Conservation (phyloP, 2,888 invertebrate genomes). For the Sepiola atlantica region DNA sequence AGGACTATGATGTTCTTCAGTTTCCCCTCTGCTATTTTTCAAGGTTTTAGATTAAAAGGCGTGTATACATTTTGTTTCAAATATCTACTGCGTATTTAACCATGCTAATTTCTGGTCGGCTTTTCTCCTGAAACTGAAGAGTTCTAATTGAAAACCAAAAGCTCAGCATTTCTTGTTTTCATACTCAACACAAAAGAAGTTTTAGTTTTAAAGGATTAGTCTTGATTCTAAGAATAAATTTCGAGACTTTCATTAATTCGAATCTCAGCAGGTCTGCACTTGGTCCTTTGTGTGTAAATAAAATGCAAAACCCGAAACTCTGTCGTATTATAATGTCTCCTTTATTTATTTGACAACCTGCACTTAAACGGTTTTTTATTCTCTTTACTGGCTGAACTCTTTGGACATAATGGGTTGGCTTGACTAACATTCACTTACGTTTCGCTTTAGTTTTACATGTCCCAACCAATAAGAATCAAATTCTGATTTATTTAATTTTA, state of each 20-base stretch:
- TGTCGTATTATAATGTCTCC: neutral
- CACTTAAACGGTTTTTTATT: neutral
- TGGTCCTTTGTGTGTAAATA: neutral
- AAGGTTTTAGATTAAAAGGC: neutral
- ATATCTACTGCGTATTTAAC: neutral
- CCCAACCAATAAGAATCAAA: neutral
- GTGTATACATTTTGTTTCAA: neutral
- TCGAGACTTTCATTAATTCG: neutral
- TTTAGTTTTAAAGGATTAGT: neutral
- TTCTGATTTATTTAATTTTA: neutral
- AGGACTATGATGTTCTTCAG: neutral
- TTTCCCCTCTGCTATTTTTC: neutral
- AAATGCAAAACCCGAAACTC: neutral
- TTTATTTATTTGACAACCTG: neutral
- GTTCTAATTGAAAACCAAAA: neutral
- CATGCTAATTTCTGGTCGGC: neutral
- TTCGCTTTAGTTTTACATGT: neutral
- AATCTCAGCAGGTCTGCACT: neutral
- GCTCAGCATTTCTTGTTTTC: neutral
- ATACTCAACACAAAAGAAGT: neutral
- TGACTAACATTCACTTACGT: neutral
- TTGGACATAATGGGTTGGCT: neutral
- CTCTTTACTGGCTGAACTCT: neutral
- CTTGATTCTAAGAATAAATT: neutral
- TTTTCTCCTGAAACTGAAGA: conserved; percentile 5